phyloP scores from a whole-genome alignment of 2,888 invertebrate genomes.

The Spisula subtruncata region DNA sequence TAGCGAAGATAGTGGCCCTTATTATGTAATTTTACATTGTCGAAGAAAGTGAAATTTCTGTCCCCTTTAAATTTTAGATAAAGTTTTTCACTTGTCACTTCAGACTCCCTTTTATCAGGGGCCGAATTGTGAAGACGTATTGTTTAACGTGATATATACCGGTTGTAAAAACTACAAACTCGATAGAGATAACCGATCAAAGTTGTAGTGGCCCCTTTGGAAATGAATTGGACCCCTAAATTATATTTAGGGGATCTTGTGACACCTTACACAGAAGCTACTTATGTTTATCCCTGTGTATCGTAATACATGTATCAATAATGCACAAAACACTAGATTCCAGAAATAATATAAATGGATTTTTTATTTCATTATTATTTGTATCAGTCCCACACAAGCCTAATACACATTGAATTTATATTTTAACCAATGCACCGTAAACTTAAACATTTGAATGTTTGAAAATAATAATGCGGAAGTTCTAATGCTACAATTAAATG shows the following conservation, averaged over 20 bases:
- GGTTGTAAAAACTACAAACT: constrained; percentile 60
- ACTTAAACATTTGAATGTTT: too few species aligned
- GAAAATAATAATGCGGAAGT: too few species aligned
- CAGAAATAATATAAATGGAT: too few species aligned
- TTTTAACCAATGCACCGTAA: too few species aligned
- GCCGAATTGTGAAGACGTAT: constrained; percentile 39
- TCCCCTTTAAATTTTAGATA: constrained; percentile 27
- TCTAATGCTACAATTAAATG: too few species aligned
- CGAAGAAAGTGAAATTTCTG: constrained; percentile 40
- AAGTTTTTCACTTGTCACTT: constrained; percentile 32
- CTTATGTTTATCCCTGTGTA: neutral
- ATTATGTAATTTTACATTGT: constrained; percentile 50
- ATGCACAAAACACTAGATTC: too few species aligned
- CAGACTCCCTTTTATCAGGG: constrained; percentile 41
- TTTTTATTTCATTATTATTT: too few species aligned
- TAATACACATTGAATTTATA: too few species aligned
- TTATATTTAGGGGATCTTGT: neutral
- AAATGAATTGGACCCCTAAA: neutral
- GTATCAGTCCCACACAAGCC: too few species aligned
- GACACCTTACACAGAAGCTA: neutral
- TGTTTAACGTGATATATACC: constrained; percentile 65
- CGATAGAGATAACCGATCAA: constrained; percentile 35
- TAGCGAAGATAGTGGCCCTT: constrained; percentile 56
- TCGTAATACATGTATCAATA: too few species aligned
- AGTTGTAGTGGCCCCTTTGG: too few species aligned